phyloP scores from a whole-genome alignment of 2,113 vertebrate species.

The Polyodon spathula region DNA sequence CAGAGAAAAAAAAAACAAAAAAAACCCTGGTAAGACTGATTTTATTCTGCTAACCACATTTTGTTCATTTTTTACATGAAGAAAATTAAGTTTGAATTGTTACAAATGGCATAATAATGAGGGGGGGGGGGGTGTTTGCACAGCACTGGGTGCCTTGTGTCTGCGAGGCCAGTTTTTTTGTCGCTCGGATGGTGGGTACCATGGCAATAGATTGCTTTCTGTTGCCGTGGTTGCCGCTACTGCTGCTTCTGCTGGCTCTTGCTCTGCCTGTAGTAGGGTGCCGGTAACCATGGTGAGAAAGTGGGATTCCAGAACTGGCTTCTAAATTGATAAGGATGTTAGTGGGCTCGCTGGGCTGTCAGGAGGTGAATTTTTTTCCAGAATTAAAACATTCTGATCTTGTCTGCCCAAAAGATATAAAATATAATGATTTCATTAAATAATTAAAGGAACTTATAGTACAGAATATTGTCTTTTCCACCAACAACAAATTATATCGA shows the following conservation, averaged over 20 bases:
- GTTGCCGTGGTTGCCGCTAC: conserved; percentile 27
- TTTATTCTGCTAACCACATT: conserved; percentile 34
- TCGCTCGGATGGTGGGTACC: conserved; percentile 40
- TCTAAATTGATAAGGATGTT: conserved; percentile 38
- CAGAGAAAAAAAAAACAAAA: conserved; percentile 24
- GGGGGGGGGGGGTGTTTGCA: too few relatives aligned
- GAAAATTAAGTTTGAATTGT: too few relatives aligned
- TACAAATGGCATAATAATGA: too few relatives aligned
- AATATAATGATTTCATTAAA: too few relatives aligned
- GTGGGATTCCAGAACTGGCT: conserved; percentile 40
- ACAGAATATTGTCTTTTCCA: too few relatives aligned
- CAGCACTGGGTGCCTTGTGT: conserved; percentile 29
- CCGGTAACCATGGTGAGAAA: conserved; percentile 58
- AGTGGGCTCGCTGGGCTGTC: conserved; percentile 32
- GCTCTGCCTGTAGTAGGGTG: conserved; percentile 41
- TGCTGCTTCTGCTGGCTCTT: conserved; percentile 22
- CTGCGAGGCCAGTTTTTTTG: conserved; percentile 22
- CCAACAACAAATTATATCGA: too few relatives aligned
- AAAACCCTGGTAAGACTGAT: conserved; percentile 27
- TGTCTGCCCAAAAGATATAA: conserved; percentile 14
- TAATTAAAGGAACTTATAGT: too few relatives aligned
- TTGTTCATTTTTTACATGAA: too few relatives aligned
- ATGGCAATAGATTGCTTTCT: conserved; percentile 44
- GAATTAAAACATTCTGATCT: conserved; percentile 1
- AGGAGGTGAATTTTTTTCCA: conserved; percentile 30